Conservation (phyloP, 37 sponge, comb jelly and placozoan genomes). For the Bolinopsis microptera region DNA sequence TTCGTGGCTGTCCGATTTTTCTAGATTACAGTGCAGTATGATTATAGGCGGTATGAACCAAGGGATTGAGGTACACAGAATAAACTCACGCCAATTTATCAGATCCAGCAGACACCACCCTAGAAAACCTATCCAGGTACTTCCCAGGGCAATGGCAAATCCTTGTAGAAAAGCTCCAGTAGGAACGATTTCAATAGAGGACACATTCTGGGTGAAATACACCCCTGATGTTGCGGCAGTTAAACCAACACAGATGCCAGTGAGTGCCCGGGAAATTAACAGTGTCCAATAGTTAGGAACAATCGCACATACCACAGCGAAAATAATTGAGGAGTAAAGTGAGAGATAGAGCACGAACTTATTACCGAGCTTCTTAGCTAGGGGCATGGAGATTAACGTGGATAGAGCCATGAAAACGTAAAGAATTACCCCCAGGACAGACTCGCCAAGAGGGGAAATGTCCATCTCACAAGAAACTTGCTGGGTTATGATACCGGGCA, state of each 20-base stretch:
- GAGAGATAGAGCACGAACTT: no score
- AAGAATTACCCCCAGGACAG: background rate
- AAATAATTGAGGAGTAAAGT: background rate
- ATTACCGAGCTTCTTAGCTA: no score
- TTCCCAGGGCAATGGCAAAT: background rate
- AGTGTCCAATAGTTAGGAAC: background rate
- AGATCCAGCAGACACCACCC: background rate
- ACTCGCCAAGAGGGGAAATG: background rate
- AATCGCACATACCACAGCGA: background rate
- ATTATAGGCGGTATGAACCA: no score
- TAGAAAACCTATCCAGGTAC: background rate
- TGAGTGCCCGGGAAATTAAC: background rate
- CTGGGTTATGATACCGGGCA: background rate
- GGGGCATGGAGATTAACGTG: background rate
- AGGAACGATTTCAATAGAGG: background rate
- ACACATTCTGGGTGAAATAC: background rate
- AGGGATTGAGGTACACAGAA: no score
- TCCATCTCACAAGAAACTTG: background rate
- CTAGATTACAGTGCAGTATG: no score
- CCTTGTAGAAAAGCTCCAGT: no score
- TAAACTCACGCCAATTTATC: no score
- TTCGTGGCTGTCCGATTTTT: no score
- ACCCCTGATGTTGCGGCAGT: background rate
- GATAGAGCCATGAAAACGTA: background rate
- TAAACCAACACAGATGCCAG: background rate